Base-by-base conservation (phyloP, 2,888 invertebrate genomes). In the Agonum fuliginosum region DNA sequence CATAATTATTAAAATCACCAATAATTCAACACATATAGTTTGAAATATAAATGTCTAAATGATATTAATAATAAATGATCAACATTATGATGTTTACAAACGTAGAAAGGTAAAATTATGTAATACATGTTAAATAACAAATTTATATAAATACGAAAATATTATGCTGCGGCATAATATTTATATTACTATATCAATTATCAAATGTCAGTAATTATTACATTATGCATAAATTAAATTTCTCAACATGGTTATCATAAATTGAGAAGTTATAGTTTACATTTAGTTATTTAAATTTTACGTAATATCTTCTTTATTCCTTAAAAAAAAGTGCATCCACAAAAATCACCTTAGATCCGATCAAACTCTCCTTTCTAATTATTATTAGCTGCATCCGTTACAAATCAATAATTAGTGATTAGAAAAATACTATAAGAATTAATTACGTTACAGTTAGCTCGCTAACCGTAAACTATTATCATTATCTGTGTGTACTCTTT, bases 341-440 rank as follows among this genome's bases (percentile, higher is more conserved):
- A 46, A 12, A 30, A 62, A 27, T 30, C 19, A 22, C 22, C 30
- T 62, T 14, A 17, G 58, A 62, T 41, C 41, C 72, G 30, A 34
- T 72, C 72, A 30, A 4, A 17, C 20, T 54, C 20, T 48, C 65
- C 75, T 75, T 75, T 75, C 75, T 75, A 75, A 75, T 75, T 75
- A 75, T 75, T 75, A 67, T 24, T 12, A 54, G 30, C 19, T 62
- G 73, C 58, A 73, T 65, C 75, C 75, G 67, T 75, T 75, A 37
- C 48, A 67, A n/a, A 62, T 51, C 67, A 10, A 51, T 75, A 75
- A 48, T 67, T 48, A 75, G 12, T 30, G 41, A 65, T 20, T 46
- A 74, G 34, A 30, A 20, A 67, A 67, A 67, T 67, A 41, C 22
- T 34, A 10, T 14, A 17, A 20, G 58, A 24, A 24, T n/a, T n/a